These are phyloP conservation scores for Pseudorectes ferrugineus DNA, from an alignment of 2,113 vertebrate species.

Conservation along the genomic window DNA sequence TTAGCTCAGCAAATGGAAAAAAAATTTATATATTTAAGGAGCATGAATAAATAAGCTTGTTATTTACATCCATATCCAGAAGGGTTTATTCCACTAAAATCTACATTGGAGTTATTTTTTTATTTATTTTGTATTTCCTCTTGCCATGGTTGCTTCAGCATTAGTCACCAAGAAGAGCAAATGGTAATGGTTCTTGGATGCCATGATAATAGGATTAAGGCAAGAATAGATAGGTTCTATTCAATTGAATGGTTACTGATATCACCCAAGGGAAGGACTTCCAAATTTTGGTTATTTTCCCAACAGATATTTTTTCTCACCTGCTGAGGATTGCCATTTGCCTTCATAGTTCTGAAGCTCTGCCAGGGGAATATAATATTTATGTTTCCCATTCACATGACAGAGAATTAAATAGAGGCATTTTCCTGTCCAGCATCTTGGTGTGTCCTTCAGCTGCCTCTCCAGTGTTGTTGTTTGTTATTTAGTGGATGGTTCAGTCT, in stretches of 20 bases:
- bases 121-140: not conserved
- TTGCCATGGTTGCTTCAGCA: not conserved
- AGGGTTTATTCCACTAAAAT: not conserved
- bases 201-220: not conserved
- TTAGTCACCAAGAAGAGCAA: not conserved
- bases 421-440: not conserved
- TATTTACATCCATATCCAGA: not conserved
- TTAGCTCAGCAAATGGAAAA: not conserved
- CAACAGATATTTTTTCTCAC: not conserved
- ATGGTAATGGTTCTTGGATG: not conserved
- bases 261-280: not conserved
- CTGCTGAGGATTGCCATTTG: not conserved
- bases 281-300: conserved; percentile 19
- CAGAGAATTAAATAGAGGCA: not conserved
- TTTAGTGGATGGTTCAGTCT: not conserved
- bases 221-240: not conserved
- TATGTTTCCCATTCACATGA: not conserved
- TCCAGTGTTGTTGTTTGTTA: not conserved
- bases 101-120: not conserved
- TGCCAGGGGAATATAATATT: not conserved
- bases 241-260: not conserved
- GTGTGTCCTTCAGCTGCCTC: not conserved
- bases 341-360: not conserved
- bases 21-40: not conserved
- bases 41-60: not conserved